Base-by-base conservation (phyloP, 2,797 vertebrate genomes). In the Chanos chanos region DNA sequence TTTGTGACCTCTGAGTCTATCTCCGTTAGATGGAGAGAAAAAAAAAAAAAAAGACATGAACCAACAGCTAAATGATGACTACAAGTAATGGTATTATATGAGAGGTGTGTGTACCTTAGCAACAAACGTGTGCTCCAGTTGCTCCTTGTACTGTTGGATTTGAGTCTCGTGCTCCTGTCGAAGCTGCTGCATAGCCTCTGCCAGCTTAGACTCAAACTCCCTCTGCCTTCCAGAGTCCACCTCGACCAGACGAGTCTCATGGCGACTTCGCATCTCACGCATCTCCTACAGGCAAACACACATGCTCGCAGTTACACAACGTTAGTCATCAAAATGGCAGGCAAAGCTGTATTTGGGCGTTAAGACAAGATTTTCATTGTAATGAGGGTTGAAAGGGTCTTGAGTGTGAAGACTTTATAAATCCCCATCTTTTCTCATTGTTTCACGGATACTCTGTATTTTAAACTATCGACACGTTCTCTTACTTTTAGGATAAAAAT, bases 61-160 rank as follows among this genome's bases (percentile, higher is more conserved):
- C n/a, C n/a, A n/a, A 16, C 33, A 37, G 18, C 13, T 39, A 19
- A 51, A 1, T 50, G 24, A 44, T 50, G 16, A 6, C 8, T 12
- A 31, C 30, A 10, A 31, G 9, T 30, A 31, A n/a, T n/a, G 8
- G 21, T 56, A n/a, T 56, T 21, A 25, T 44, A 37, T 43, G 13
- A 15, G 4, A 5, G 37, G 9, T 28, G 3, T 5, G 4, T 1
- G 36, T n/a, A 94, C 93, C 87, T 90, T 92, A 3, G 85, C 83
- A 28, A 4, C 50, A 53, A 89, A 92, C 3, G 79, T 90, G 64
- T 40, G 75, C 18, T 92, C 87, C 59, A 93, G 68, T 12, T 93
- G 89, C 0, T 88, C 87, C 71, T 88, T 94, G 77, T 93, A 95
- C 28, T 84, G 86, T 48, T 71, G 75, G 71, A 95, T 81, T 64